These are phyloP conservation scores for Dusona sp. DNA, from an alignment of 2,888 invertebrate genomes.

Conservation along the genomic window DNA sequence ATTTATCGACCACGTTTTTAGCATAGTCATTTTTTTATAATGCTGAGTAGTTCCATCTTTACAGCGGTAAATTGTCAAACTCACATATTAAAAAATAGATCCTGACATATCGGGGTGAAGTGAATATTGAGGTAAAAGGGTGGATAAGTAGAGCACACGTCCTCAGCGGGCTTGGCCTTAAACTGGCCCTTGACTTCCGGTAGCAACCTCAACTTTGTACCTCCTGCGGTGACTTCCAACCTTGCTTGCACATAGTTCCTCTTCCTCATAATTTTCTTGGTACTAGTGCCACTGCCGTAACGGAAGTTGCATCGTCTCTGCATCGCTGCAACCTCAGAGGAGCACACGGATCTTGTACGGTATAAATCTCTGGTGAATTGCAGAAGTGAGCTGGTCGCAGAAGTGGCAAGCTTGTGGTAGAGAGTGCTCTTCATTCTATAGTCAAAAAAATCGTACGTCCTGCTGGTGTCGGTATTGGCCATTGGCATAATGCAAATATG, in stretches of 20 bases:
- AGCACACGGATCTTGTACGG: constrained; percentile 68
- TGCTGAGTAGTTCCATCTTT: not conserved
- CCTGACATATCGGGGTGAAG: not conserved
- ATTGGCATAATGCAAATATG: not conserved
- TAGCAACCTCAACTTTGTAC: constrained; percentile 40
- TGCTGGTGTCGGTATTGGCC: not conserved
- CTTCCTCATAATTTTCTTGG: constrained; percentile 3
- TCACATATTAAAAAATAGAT: constrained; percentile 3
- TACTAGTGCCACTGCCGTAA: constrained; percentile 11
- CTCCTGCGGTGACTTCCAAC: constrained; percentile 43
- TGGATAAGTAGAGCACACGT: constrained; percentile 46
- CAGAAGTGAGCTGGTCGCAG: constrained; percentile 43
- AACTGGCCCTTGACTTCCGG: constrained; percentile 15
- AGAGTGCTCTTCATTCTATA: not conserved
- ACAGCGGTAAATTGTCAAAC: not conserved
- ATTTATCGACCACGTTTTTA: no score
- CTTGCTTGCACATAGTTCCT: constrained; percentile 28
- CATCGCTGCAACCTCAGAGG: constrained; percentile 45
- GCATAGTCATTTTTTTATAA: not conserved
- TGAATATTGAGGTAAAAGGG: constrained; percentile 29
- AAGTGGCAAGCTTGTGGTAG: not conserved
- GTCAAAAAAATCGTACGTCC: not conserved
- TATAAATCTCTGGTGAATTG: constrained; percentile 70
- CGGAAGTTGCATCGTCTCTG: constrained; percentile 63
- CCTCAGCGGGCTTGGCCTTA: constrained; percentile 22